Base-by-base conservation (phyloP, 2,888 invertebrate species). In the Prenolepis imparis region DNA sequence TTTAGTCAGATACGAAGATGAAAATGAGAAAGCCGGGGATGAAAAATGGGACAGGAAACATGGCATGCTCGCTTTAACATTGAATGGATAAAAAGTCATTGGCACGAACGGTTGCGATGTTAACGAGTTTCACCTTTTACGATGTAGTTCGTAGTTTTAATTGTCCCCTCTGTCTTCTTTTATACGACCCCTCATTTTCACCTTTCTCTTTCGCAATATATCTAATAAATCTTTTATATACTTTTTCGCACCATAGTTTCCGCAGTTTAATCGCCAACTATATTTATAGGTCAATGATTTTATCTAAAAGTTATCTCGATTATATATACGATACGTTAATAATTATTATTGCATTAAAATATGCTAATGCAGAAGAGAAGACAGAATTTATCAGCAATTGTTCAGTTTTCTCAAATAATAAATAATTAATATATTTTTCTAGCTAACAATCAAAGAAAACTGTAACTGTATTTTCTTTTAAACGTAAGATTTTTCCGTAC, bases 21-120 rank as follows among this genome's bases (percentile, higher is more conserved):
- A 84, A 82, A 85, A 83, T 73, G 83, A 85, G 85, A 90, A 82
- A 85, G 81, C 84, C 75, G 36, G 72, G 75, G 86, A 84, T 86
- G 83, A 86, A 84, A 75, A 75, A 83, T 67, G 83, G 75, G 74
- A 72, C 59, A 55, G 80, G 48, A 57, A 80, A 68, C n/a, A 24
- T 21, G 44, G 63, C 59, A 15, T 64, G 82, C 70, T 36, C 44
- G 63, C 32, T 59, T 36, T 72, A 21, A 44, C 36, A 55, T 15
- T 52, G 83, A 85, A 84, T 61, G 70, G 75, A 87, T 83, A 85
- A 85, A 88, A 86, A 88, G 77, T 85, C 84, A 78, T 66, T 70
- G 75, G 82, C 78, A 66, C 86, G 44, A 77, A 73, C 70, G 52
- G 39, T 59, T 63, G 28, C 32, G 18, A 85, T 82, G 73, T 85